A percentile compares a stretch with the other conserved stretches of the same genome.
These are phyloP conservation scores for Syngnathus typhle DNA, from an alignment of 2,113 vertebrate genomes.

Conservation along the genomic window DNA sequence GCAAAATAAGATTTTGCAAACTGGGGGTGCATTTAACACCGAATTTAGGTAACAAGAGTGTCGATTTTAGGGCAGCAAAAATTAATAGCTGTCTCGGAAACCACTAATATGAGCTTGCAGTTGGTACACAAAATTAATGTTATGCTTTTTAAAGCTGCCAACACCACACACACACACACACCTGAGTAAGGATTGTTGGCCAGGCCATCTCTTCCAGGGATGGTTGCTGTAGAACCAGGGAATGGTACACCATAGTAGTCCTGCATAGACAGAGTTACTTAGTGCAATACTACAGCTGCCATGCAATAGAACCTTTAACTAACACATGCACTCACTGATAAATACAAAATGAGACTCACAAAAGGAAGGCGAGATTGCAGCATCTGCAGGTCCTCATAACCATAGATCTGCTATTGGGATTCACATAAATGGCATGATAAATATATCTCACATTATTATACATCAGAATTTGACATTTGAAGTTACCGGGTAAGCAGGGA, in stretches of 20 bases:
- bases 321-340: not conserved
- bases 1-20: not conserved
- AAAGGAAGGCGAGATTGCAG: constrained; percentile 90
- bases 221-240: constrained; percentile 80
- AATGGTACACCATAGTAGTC: constrained; percentile 98
- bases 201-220: constrained; percentile 88
- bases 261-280: constrained; percentile 48
- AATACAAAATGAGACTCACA: constrained; percentile 69
- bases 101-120: no score
- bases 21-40: not conserved
- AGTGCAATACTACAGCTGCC: constrained; percentile 68
- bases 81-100: not conserved
- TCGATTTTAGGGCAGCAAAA: not conserved
- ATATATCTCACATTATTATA: not conserved
- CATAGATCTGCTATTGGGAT: constrained; percentile 83
- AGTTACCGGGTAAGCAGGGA: constrained; percentile 95
- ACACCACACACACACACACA: constrained; percentile 32
- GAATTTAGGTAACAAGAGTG: not conserved
- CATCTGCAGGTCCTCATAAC: constrained; percentile 96
- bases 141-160: no score
- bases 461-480: not conserved
- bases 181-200: constrained; percentile 91
- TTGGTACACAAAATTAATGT: no score
- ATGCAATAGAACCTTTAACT: constrained; percentile 36
- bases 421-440: constrained; percentile 14